Evolutionary conservation across 2,113 vertebrate species (phyloP), one percentile per base, ranked within the genome.

Genomic region (Engraulis encrasicolus): DNA sequence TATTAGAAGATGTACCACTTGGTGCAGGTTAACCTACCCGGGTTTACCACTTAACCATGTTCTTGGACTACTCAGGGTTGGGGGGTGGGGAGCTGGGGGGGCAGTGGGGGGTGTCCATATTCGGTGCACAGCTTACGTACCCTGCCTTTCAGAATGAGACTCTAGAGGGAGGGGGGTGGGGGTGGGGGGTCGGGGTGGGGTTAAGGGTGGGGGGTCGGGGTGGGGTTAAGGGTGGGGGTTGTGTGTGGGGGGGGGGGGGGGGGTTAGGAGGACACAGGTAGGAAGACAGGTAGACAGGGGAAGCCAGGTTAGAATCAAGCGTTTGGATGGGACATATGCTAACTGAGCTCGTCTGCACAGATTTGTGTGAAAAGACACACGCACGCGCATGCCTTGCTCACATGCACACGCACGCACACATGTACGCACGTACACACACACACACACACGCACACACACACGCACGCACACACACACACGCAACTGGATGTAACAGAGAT

Each of bases 71-170:
- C n/a, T n/a, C n/a, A n/a, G 66, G 31, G 66, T 74, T 45, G 2
- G 50, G 50, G 3, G 50, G 9, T 3, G 9, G 4, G 3, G 4
- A 5, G 50, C 2, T 14, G 40, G 27, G 27, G 27, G 12, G 27
- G 27, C 9, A 18, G 1, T 14, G 40, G 27, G 27, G 27, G 12
- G 27, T 11, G 66, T 74, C 27, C 31, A 36, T 14, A 74, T 74
- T 74, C 66, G 34, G 66, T 34, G 27, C 66, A 74, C 58, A 74
- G 66, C 66, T 85, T 81, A n/a, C n/a, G n/a, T n/a, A 78, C 19
- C 48, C 58, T 54, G 79, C 19, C 66, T 81, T 54, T 81, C 36
- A 52, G 66, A n/a, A 50, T 78, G 81, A 54, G 80, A 78, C 66
- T 81, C 80, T 81, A 81, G 6, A 45, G 48, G 71, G 48, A 34